Conservation (phyloP, 2,113 vertebrate species). For the Misgurnus mizolepis region DNA sequence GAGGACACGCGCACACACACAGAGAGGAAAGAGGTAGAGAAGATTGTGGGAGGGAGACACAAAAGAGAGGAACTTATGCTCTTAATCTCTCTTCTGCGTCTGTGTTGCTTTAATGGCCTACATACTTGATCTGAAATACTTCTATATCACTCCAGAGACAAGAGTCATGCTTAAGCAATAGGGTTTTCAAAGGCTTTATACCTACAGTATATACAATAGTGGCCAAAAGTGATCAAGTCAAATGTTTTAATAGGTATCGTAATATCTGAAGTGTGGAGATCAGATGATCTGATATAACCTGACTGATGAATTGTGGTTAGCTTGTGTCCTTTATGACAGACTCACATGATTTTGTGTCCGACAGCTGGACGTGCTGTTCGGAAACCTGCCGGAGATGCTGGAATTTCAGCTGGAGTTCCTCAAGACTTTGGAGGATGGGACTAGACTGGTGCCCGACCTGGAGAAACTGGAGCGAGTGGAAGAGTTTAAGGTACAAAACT, state of each 20-base stretch:
- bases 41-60: constrained; percentile 6
- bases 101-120: constrained; percentile 22
- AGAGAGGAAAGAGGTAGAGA: constrained; percentile 29
- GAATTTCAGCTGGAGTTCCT: constrained; percentile 97
- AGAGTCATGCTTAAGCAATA: neutral
- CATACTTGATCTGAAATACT: neutral
- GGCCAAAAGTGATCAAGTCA: no score
- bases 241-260: neutral
- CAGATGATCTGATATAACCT: no score
- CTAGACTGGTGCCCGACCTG: constrained; percentile 91
- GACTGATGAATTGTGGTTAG: neutral
- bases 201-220: neutral
- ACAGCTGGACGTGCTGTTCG: constrained; percentile 93
- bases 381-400: constrained; percentile 95
- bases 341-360: neutral
- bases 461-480: constrained; percentile 94
- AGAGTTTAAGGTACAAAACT: constrained; percentile 80
- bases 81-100: neutral
- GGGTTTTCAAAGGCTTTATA: neutral
- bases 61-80: neutral
- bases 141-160: neutral
- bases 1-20: constrained; percentile 11
- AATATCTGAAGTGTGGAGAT: neutral
- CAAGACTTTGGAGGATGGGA: constrained; percentile 94
- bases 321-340: no score